Conservation (phyloP, 1,140 invertebrate species). For the Drosophila simulans region DNA sequence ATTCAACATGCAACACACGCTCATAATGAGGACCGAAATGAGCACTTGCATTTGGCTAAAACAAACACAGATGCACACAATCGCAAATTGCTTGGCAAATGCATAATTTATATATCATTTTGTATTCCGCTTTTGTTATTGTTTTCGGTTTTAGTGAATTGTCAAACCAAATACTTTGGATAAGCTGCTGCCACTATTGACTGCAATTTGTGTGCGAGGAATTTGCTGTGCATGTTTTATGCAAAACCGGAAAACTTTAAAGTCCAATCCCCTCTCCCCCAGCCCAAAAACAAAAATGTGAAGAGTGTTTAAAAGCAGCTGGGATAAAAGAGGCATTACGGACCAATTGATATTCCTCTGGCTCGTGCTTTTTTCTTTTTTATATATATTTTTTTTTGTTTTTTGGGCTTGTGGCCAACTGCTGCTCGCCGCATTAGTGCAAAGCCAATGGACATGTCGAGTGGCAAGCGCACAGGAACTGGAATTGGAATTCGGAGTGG, state of each 20-base stretch:
- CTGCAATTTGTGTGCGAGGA: constrained; percentile 44
- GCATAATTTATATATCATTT: constrained; percentile 76
- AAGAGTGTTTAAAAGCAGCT: constrained; percentile 48
- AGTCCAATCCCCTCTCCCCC: background rate
- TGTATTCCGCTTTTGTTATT: constrained; percentile 47
- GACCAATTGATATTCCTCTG: constrained; percentile 58
- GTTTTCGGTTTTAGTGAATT: constrained; percentile 60
- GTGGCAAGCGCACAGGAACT: constrained; percentile 23
- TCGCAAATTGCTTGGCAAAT: constrained; percentile 37
- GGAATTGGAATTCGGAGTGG: constrained; percentile 6
- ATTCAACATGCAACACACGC: background rate
- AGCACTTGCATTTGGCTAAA: constrained; percentile 19
- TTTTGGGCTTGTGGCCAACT: constrained; percentile 4
- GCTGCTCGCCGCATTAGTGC: constrained; percentile 57
- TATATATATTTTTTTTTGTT: background rate
- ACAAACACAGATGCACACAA: constrained; percentile 34
- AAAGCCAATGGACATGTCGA: constrained; percentile 63
- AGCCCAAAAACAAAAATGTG: background rate
- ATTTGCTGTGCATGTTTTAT: constrained; percentile 73
- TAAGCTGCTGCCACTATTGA: constrained; percentile 69
- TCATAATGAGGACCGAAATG: constrained; percentile 23
- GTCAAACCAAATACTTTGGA: constrained; percentile 67
- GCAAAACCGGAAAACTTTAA: constrained; percentile 64
- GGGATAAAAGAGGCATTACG: constrained; percentile 33
- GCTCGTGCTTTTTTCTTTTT: constrained; percentile 13